A percentile compares a stretch with the other conserved stretches of the same genome.
phyloP scores from a whole-genome alignment of 92 coral and sea anemone genomes.

The Phenganax stokvisi region DNA sequence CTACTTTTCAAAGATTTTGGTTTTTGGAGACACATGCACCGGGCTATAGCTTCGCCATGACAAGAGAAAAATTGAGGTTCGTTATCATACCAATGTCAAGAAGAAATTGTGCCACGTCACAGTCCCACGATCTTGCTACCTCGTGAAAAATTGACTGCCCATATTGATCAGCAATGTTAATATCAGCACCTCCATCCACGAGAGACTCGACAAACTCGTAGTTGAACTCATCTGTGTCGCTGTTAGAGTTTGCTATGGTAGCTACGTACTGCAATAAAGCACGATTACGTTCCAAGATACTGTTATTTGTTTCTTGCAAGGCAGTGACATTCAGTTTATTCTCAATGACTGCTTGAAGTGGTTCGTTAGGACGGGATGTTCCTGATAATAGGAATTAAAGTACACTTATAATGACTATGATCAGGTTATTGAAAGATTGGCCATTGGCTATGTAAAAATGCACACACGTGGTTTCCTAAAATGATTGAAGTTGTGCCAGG shows the following conservation, averaged over 20 bases:
- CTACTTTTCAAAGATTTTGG: no score
- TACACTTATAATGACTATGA: no score
- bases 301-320: constrained; percentile 31
- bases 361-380: constrained; percentile 36
- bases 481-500: no score
- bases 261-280: constrained; percentile 2
- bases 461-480: no score
- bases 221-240: constrained; percentile 29
- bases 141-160: constrained; percentile 85
- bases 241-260: neutral
- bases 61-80: no score
- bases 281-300: constrained; percentile 33
- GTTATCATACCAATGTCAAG: constrained; percentile 58
- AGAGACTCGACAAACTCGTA: constrained; percentile 54
- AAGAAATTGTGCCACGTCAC: constrained; percentile 64
- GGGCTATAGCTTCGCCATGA: no score
- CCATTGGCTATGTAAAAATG: no score
- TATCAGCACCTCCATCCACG: constrained; percentile 68
- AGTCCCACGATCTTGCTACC: constrained; percentile 90
- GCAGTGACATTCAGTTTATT: constrained; percentile 17
- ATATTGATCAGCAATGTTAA: constrained; percentile 71
- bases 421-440: no score
- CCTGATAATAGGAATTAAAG: neutral
- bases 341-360: constrained; percentile 37
- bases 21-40: no score